phyloP scores from a whole-genome alignment of 2,797 vertebrate species.

The Squalus acanthias region DNA sequence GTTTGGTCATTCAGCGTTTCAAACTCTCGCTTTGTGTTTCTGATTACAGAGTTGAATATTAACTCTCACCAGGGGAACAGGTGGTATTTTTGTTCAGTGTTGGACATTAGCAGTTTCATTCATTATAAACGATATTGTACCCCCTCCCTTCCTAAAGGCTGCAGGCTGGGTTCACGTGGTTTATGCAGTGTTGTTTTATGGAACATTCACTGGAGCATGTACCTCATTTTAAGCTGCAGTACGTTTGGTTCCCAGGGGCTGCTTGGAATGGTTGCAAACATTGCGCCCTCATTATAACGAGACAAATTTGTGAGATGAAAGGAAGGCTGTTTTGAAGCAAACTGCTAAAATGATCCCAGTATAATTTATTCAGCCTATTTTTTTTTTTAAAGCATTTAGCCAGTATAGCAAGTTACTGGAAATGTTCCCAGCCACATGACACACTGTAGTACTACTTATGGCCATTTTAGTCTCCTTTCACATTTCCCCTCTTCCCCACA shows the following conservation, averaged over 20 bases:
- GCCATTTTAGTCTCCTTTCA: conserved; percentile 3
- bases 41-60: neutral
- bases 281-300: neutral
- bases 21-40: neutral
- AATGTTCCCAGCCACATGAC: neutral
- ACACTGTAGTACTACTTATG: neutral
- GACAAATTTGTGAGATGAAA: neutral
- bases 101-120: neutral
- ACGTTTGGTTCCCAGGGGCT: neutral
- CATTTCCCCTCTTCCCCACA: neutral
- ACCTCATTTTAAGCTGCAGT: neutral
- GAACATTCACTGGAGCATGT: neutral
- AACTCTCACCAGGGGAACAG: neutral
- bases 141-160: neutral
- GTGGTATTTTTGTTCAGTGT: neutral
- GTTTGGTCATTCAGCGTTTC: neutral
- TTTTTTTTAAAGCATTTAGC: too few species aligned
- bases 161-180: neutral
- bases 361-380: neutral
- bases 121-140: neutral
- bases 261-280: neutral
- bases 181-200: neutral
- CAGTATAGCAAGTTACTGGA: neutral
- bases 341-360: neutral
- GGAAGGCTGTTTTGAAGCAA: neutral